A percentile compares a stretch with the other conserved stretches of the same genome.
phyloP scores from a whole-genome alignment of 2,888 invertebrate genomes.

The Hanleya hanleyi region DNA sequence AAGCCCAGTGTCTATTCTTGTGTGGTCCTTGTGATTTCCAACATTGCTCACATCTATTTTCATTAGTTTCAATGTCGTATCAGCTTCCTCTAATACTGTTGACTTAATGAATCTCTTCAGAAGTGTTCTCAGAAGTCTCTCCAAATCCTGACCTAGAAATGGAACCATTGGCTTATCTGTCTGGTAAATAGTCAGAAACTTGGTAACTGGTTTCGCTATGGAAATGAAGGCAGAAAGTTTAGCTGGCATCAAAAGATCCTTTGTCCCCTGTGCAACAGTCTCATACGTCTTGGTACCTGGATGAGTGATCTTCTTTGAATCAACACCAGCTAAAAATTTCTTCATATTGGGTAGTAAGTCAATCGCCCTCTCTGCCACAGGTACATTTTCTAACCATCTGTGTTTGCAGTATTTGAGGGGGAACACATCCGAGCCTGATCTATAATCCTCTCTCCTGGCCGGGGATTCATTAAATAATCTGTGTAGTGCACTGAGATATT shows the following conservation, averaged over 20 bases:
- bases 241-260: background rate
- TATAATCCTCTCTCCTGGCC: slow-evolving; percentile 18
- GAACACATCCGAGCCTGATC: slow-evolving; percentile 15
- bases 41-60: background rate
- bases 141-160: background rate
- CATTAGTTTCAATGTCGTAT: background rate
- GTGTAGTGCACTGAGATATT: slow-evolving; percentile 12
- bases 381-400: slow-evolving; percentile 27
- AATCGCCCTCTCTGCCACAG: slow-evolving; percentile 25
- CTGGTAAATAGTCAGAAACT: background rate
- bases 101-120: background rate
- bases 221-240: background rate
- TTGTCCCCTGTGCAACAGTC: background rate
- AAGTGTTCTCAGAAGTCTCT: background rate
- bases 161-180: background rate
- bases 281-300: background rate
- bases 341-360: background rate
- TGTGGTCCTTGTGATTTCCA: background rate
- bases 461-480: slow-evolving; percentile 18
- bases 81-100: background rate
- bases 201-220: background rate
- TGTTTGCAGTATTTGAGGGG: slow-evolving; percentile 21
- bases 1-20: background rate
- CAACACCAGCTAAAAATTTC: slow-evolving; percentile 8
- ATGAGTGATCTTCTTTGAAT: background rate